Percentiles rank a stretch among this genome's conserved stretches.
Evolutionary conservation across 1,140 invertebrate genomes (phyloP).

Genomic region (Leptonema lineaticorne): DNA sequence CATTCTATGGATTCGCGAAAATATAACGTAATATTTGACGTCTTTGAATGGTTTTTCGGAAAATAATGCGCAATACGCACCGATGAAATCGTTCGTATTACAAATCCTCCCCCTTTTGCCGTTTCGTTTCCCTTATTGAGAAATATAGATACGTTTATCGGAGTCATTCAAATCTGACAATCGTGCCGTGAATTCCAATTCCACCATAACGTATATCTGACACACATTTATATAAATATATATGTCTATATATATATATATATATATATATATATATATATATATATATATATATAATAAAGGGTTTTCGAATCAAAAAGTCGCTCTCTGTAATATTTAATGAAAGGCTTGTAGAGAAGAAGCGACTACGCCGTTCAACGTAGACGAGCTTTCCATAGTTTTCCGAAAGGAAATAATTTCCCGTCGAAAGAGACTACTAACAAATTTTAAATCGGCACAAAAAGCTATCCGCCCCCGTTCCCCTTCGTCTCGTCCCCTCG

Average conservation of each 20-base stretch:
- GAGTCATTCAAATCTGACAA: slow-evolving; percentile 9
- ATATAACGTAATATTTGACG: too few relatives aligned
- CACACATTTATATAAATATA: too few relatives aligned
- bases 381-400: slow-evolving; percentile 18
- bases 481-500: too few relatives aligned
- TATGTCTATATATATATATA: too few relatives aligned
- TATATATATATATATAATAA: slow-evolving; percentile 1
- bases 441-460: not conserved
- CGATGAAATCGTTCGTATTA: too few relatives aligned
- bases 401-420: slow-evolving; percentile 17
- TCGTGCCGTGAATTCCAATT: not conserved
- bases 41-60: too few relatives aligned
- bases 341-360: not conserved
- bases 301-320: slow-evolving; percentile 20
- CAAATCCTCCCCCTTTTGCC: too few relatives aligned
- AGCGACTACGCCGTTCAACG: not conserved
- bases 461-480: not conserved
- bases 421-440: slow-evolving; percentile 21
- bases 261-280: too few relatives aligned
- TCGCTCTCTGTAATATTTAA: slow-evolving; percentile 10
- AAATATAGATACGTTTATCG: slow-evolving; percentile 6
- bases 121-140: too few relatives aligned
- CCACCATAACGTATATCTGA: too few relatives aligned
- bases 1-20: too few relatives aligned
- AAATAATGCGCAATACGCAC: too few relatives aligned